Evolutionary conservation across 2,888 invertebrate genomes (phyloP).

Genomic region (Euclidia mi): DNA sequence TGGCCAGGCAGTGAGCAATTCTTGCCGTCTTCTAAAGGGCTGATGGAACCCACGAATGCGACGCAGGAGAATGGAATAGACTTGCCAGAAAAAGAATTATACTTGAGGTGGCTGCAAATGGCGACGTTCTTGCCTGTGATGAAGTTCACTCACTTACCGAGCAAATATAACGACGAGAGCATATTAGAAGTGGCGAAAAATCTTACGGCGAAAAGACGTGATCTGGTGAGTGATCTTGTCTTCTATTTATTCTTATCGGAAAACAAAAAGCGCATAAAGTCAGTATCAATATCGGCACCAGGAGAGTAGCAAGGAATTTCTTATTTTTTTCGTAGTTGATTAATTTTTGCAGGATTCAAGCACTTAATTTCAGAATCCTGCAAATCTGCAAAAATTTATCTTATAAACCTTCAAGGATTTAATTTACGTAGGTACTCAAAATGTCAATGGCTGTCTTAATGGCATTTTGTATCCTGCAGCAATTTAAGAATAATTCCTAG

Average conservation of each 20-base stretch:
- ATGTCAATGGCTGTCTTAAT: too few species aligned
- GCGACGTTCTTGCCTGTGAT: constrained; percentile 97
- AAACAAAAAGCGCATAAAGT: not conserved
- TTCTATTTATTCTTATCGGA: not conserved
- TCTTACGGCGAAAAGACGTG: constrained; percentile 93
- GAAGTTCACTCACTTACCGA: constrained; percentile 97
- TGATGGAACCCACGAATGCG: constrained; percentile 67
- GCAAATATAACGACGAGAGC: constrained; percentile 95
- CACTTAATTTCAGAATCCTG: too few species aligned
- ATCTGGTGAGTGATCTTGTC: constrained; percentile 88
- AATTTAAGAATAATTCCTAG: too few species aligned
- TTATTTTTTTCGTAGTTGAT: too few species aligned
- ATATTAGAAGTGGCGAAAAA: constrained; percentile 94
- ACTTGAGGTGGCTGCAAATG: constrained; percentile 97
- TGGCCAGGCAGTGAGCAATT: constrained; percentile 90
- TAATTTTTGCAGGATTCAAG: too few species aligned
- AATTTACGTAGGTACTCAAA: too few species aligned
- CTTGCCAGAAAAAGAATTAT: constrained; percentile 95
- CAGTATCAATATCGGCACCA: too few species aligned
- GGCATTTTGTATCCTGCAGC: too few species aligned
- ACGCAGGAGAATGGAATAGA: constrained; percentile 83
- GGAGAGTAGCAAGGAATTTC: too few species aligned
- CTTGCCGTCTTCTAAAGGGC: constrained; percentile 87
- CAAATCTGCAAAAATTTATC: too few species aligned
- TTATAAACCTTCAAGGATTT: too few species aligned